These are phyloP conservation scores for Lepidocyrtoides sp. DNA, from an alignment of 2,888 invertebrate species.

Conservation along the genomic window DNA sequence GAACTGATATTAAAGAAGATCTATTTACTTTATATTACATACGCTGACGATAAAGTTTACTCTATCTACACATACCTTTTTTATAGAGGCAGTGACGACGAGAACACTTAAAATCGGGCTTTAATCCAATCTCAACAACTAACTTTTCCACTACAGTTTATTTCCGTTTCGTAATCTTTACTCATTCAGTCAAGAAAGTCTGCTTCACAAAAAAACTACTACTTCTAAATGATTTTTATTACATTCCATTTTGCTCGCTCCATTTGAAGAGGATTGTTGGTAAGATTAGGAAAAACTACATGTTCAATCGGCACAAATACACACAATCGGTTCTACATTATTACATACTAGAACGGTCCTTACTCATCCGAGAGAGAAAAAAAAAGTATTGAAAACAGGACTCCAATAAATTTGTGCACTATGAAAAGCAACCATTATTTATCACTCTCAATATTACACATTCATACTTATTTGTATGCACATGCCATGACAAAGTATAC, in stretches of 20 bases:
- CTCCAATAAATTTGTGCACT: conserved; percentile 29
- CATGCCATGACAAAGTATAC: conserved; percentile 43
- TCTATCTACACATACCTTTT: background rate
- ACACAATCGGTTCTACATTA: background rate
- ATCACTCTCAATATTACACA: conserved; percentile 49
- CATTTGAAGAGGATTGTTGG: conserved; percentile 11
- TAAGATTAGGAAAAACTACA: conserved; percentile 36
- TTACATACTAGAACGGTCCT: background rate
- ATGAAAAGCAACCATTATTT: conserved; percentile 40
- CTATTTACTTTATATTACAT: background rate
- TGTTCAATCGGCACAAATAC: background rate
- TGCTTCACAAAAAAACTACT: background rate
- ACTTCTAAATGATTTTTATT: conserved; percentile 24
- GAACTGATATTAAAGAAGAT: background rate
- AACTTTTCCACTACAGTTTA: background rate
- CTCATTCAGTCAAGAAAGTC: conserved; percentile 16
- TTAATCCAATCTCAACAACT: conserved; percentile 28
- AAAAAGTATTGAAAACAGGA: conserved; percentile 14
- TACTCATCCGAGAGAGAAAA: background rate
- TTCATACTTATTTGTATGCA: conserved; percentile 72
- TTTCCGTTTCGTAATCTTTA: conserved; percentile 41
- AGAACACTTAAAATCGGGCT: conserved; percentile 1
- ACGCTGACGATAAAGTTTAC: too few relatives aligned
- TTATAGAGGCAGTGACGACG: background rate
- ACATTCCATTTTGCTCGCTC: background rate